phyloP scores from a whole-genome alignment of 2,113 vertebrate species.

The Phylloscopus trochilus region DNA sequence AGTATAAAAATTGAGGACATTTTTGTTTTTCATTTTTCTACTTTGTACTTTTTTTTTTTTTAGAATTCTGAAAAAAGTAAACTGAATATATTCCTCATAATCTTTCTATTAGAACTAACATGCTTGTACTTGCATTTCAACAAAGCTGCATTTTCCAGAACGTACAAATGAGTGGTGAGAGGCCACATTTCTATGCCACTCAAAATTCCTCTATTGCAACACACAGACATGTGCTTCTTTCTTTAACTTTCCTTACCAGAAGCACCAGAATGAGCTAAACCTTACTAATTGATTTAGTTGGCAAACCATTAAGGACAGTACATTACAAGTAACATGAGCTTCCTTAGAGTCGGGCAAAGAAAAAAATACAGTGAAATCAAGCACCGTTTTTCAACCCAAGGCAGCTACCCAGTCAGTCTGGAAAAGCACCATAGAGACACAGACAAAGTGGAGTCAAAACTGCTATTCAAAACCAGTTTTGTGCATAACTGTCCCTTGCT shows the following conservation, averaged over 20 bases:
- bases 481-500: fast-evolving
- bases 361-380: not conserved
- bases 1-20: not conserved
- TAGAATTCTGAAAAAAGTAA: not conserved
- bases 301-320: not conserved
- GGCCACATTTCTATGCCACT: not conserved
- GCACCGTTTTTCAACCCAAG: not conserved
- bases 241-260: not conserved
- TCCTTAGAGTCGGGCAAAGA: not conserved
- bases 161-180: not conserved
- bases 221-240: not conserved
- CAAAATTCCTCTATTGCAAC: not conserved
- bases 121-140: not conserved
- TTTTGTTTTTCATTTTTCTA: not conserved
- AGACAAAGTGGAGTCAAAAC: not conserved
- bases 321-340: not conserved
- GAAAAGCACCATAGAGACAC: not conserved
- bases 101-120: not conserved
- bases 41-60: not conserved
- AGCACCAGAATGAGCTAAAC: not conserved
- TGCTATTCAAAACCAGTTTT: not conserved
- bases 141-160: not conserved
- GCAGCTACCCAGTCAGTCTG: not conserved
- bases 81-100: not conserved
- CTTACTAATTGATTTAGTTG: not conserved